phyloP scores from a whole-genome alignment of 2,888 invertebrate species.

The Temnothorax ravouxi region DNA sequence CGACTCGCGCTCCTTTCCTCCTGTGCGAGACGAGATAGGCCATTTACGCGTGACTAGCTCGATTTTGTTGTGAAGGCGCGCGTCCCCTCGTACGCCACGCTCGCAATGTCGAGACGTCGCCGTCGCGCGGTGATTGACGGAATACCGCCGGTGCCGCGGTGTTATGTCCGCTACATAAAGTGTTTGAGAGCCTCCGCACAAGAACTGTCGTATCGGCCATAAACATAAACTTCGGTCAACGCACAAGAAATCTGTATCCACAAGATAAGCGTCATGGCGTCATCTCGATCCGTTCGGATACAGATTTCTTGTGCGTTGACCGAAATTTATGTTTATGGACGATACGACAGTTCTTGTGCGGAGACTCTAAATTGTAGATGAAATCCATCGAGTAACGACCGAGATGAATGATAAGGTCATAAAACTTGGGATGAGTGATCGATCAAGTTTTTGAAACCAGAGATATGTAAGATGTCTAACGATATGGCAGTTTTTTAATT shows the following conservation, averaged over 20 bases:
- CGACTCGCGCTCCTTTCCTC: slow-evolving; percentile 13
- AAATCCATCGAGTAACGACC: neutral
- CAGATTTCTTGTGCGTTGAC: too few relatives aligned
- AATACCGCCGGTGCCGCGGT: neutral
- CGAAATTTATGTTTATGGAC: too few relatives aligned
- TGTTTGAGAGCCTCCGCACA: neutral
- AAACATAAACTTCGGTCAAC: too few relatives aligned
- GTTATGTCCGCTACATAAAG: slow-evolving; percentile 4
- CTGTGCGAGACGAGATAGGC: slow-evolving; percentile 37
- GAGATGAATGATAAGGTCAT: neutral
- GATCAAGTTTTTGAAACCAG: neutral
- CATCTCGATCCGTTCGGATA: too few relatives aligned
- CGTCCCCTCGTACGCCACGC: slow-evolving; percentile 18
- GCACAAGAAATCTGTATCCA: too few relatives aligned
- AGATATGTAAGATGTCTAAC: neutral
- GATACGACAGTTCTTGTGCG: too few relatives aligned
- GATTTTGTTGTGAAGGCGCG: slow-evolving; percentile 23
- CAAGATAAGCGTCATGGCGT: too few relatives aligned
- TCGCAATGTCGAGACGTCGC: neutral
- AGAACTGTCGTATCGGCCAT: too few relatives aligned
- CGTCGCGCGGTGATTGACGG: slow-evolving; percentile 9
- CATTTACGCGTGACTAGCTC: slow-evolving; percentile 57
- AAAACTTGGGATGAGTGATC: neutral
- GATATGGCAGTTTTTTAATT: neutral
- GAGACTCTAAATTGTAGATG: neutral